Conservation (phyloP, 2,888 invertebrate genomes). For the Cataglyphis livida region DNA sequence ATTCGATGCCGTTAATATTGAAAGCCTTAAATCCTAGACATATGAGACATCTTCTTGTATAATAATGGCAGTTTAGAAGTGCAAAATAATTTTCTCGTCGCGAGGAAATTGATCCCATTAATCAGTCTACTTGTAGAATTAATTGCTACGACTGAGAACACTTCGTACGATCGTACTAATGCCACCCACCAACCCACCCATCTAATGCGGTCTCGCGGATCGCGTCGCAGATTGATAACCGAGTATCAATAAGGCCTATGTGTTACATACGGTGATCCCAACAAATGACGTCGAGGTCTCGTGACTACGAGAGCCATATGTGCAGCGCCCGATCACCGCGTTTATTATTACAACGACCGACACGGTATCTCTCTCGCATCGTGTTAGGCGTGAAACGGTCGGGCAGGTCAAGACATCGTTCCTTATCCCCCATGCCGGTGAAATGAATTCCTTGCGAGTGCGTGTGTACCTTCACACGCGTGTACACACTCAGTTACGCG, state of each 20-base stretch:
- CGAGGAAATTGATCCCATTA: constrained; percentile 36
- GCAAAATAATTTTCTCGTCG: background rate
- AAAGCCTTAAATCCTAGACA: background rate
- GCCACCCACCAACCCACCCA: background rate
- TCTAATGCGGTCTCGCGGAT: constrained; percentile 35
- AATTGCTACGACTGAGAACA: background rate
- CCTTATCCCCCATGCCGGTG: constrained; percentile 73
- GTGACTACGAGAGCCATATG: constrained; percentile 71
- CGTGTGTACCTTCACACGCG: constrained; percentile 29
- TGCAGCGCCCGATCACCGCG: constrained; percentile 67
- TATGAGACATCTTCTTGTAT: background rate
- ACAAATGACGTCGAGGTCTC: constrained; percentile 69
- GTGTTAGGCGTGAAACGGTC: constrained; percentile 73
- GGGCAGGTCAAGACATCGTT: constrained; percentile 76
- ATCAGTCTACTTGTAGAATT: constrained; percentile 16
- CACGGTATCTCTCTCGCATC: constrained; percentile 66
- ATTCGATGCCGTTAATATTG: background rate
- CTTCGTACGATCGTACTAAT: background rate
- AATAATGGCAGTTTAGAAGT: background rate
- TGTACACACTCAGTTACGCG: background rate
- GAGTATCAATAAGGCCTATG: constrained; percentile 56
- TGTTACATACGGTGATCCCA: constrained; percentile 51
- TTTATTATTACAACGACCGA: constrained; percentile 73
- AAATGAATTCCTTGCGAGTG: constrained; percentile 75
- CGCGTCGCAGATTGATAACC: constrained; percentile 42